phyloP scores from a whole-genome alignment of 2,113 vertebrate genomes.

The Rhipidura dahli region DNA sequence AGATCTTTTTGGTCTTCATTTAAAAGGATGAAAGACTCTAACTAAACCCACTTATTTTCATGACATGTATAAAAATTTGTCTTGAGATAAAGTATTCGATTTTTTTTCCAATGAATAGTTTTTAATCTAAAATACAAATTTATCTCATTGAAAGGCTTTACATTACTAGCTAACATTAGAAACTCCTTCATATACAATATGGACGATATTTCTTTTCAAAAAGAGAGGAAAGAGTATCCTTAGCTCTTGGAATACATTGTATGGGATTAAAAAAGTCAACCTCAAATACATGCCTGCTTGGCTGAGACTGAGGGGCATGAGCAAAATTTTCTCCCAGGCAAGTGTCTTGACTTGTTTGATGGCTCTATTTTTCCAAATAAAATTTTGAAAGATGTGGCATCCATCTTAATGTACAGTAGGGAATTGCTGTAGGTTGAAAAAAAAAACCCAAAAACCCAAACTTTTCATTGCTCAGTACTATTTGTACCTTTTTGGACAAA shows the following conservation, averaged over 20 bases:
- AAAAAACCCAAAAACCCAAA: background rate
- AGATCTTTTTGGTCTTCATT: background rate
- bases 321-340: background rate
- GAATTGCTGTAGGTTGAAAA: background rate
- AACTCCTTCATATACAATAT: background rate
- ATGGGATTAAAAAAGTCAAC: background rate
- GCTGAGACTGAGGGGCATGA: background rate
- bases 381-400: background rate
- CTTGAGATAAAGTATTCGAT: background rate
- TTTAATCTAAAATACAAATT: background rate
- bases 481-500: background rate
- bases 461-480: background rate
- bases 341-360: background rate
- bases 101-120: background rate
- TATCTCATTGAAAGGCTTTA: background rate
- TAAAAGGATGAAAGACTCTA: background rate
- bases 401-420: background rate
- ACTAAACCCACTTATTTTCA: fast-evolving
- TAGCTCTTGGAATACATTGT: background rate
- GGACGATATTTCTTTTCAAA: background rate
- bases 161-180: background rate
- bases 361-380: background rate
- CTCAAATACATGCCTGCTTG: background rate
- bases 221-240: background rate
- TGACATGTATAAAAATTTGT: background rate